phyloP scores from a whole-genome alignment of 2,113 vertebrate species.

The Pelecanus crispus region DNA sequence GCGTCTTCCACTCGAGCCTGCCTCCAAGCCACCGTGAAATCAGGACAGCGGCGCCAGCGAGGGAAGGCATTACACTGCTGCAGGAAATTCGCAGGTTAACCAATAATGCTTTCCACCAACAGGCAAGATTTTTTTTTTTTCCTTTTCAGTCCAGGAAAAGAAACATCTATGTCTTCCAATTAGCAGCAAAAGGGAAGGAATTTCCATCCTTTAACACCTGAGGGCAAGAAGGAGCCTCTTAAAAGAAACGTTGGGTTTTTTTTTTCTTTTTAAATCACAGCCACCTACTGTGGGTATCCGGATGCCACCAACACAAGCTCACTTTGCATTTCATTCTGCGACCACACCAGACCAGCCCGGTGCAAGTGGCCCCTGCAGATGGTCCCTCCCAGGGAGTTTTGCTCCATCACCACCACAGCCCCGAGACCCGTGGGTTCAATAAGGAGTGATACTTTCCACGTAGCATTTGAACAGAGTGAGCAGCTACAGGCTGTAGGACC shows the following conservation, averaged over 20 bases:
- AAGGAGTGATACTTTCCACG: background rate
- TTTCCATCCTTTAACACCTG: background rate
- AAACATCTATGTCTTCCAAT: background rate
- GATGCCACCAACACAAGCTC: background rate
- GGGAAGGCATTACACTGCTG: background rate
- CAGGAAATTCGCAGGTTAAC: background rate
- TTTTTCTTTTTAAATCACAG: conserved; percentile 11
- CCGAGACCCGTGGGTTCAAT: background rate
- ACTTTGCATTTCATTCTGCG: background rate
- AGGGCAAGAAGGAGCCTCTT: background rate
- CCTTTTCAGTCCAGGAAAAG: background rate
- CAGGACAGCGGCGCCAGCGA: background rate
- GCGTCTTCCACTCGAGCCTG: background rate
- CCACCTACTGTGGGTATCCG: background rate
- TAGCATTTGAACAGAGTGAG: background rate
- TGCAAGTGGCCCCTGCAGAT: background rate
- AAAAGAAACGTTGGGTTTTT: background rate
- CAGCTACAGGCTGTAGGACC: background rate
- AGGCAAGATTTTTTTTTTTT: background rate
- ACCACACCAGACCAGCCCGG: background rate
- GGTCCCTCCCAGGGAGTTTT: background rate
- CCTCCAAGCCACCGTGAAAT: background rate
- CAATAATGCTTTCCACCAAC: background rate
- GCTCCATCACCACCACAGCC: background rate
- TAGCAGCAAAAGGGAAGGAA: conserved; percentile 20